A percentile compares a stretch with the other conserved stretches of the same genome.
Evolutionary conservation across 2,888 invertebrate species (phyloP).

Genomic region (Crepidodera aurea): DNA sequence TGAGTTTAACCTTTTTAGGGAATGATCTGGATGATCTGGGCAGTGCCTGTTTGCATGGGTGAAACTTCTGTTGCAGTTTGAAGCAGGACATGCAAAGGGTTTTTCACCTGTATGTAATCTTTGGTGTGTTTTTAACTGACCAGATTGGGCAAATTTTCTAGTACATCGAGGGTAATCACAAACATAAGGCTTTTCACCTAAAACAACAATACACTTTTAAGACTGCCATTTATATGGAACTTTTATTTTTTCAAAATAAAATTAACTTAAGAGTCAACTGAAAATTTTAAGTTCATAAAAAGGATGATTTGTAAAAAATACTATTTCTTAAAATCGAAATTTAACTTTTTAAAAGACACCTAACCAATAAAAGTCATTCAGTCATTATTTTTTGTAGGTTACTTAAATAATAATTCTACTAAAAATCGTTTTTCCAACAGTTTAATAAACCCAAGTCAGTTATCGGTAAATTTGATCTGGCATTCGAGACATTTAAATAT

Average conservation of each 20-base stretch:
- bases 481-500: conserved; percentile 45
- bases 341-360: too few species aligned
- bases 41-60: conserved; percentile 82
- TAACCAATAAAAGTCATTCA: too few species aligned
- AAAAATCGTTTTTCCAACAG: too few species aligned
- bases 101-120: conserved; percentile 80
- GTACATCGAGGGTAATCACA: conserved; percentile 78
- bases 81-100: conserved; percentile 73
- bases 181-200: conserved; percentile 76
- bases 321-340: too few species aligned
- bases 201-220: conserved; percentile 38
- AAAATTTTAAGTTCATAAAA: too few species aligned
- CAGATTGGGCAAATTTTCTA: conserved; percentile 78
- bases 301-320: too few species aligned
- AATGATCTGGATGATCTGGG: conserved; percentile 73
- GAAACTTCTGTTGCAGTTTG: conserved; percentile 72
- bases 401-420: too few species aligned
- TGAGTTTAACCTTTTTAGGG: conserved; percentile 57
- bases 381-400: too few species aligned
- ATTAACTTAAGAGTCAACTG: too few species aligned
- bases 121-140: conserved; percentile 80
- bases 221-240: neutral
- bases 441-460: neutral
- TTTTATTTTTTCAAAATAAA: too few species aligned
- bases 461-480: conserved; percentile 35